phyloP scores from a whole-genome alignment of 2,888 invertebrate genomes.

The Drosophila affinis region DNA sequence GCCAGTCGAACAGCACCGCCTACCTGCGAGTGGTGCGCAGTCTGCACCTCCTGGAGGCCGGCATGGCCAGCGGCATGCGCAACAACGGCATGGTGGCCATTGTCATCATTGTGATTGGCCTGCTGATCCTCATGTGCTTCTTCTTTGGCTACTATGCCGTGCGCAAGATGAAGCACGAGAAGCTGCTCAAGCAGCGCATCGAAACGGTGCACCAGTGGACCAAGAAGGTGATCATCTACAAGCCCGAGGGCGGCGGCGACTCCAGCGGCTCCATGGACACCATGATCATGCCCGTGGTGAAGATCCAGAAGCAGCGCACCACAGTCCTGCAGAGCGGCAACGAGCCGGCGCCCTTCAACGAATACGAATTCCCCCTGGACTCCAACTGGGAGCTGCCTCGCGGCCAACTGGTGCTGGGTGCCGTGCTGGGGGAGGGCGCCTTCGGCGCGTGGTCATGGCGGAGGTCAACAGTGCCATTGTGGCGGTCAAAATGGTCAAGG shows the following conservation, averaged over 20 bases:
- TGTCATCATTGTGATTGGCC: constrained; percentile 86
- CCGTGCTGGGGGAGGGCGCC: constrained; percentile 97
- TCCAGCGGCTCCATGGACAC: constrained; percentile 84
- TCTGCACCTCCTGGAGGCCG: constrained; percentile 60
- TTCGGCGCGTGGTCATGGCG: constrained; percentile 97
- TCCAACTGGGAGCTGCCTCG: constrained; percentile 96
- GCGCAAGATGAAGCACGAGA: constrained; percentile 90
- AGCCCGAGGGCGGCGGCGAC: constrained; percentile 85
- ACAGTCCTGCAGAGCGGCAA: constrained; percentile 89
- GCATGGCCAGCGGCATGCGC: constrained; percentile 75
- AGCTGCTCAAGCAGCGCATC: constrained; percentile 91
- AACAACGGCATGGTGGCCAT: constrained; percentile 86
- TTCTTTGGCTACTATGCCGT: constrained; percentile 87
- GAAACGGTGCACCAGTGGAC: constrained; percentile 95
- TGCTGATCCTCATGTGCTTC: constrained; percentile 83
- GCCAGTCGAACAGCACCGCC: constrained; percentile 90
- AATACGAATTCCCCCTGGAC: constrained; percentile 98
- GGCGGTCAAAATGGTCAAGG: constrained; percentile 99
- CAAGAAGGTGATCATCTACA: constrained; percentile 94
- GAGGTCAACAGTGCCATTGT: constrained; percentile 93
- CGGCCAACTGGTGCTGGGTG: constrained; percentile 90
- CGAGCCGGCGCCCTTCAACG: constrained; percentile 90
- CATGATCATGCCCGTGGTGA: constrained; percentile 92
- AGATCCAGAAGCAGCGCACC: constrained; percentile 93
- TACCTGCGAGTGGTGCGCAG: constrained; percentile 92